phyloP scores from a whole-genome alignment of 2,888 invertebrate species.

The Amphipyra berbera region DNA sequence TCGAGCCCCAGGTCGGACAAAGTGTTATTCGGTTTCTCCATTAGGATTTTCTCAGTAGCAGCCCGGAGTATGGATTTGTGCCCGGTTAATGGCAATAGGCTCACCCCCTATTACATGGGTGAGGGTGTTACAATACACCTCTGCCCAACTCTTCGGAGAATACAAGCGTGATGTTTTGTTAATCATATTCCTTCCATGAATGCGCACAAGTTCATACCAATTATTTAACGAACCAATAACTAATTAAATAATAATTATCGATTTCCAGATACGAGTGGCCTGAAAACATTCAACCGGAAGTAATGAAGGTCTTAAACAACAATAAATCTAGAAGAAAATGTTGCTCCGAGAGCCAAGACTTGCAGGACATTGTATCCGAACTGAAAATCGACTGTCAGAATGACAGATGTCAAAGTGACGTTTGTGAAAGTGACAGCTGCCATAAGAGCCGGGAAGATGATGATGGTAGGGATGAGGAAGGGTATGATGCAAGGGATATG shows the following conservation, averaged over 20 bases:
- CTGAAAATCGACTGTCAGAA: conserved; percentile 39
- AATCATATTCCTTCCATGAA: no score
- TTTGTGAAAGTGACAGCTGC: conserved; percentile 53
- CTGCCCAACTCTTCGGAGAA: no score
- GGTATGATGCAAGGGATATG: conserved; percentile 88
- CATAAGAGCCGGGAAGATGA: conserved; percentile 55
- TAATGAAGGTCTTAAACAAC: conserved; percentile 75
- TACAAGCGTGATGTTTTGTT: no score
- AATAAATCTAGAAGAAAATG: conserved; percentile 67
- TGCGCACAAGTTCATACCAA: not conserved
- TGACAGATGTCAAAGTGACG: conserved; percentile 43
- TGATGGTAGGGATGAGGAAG: conserved; percentile 52
- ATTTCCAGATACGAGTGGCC: conserved; percentile 94
- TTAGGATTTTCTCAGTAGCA: no score
- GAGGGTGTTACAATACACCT: no score
- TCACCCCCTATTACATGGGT: no score
- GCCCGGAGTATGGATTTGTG: no score
- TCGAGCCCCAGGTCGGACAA: no score
- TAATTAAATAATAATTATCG: conserved; percentile 23
- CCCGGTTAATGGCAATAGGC: no score
- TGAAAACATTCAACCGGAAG: conserved; percentile 79
- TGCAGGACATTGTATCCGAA: conserved; percentile 34
- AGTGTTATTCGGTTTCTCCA: no score
- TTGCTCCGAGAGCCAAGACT: conserved; percentile 67
- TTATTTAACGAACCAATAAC: conserved; percentile 1